These are phyloP conservation scores for Artibeus lituratus DNA, from an alignment of 2,797 vertebrate genomes.

Conservation along the genomic window DNA sequence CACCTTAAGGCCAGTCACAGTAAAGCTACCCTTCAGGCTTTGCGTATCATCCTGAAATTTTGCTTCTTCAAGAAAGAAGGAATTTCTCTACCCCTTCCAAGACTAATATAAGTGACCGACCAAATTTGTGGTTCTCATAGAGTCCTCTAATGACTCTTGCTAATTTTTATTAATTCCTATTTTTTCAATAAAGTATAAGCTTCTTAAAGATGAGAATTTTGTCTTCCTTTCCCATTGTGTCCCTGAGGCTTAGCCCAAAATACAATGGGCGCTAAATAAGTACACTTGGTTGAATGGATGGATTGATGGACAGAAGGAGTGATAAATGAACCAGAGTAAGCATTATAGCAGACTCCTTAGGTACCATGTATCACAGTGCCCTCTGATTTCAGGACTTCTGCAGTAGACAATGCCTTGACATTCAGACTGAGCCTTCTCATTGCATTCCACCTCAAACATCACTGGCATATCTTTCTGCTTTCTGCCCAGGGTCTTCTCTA, in stretches of 20 bases:
- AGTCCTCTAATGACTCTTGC: background rate
- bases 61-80: background rate
- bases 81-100: background rate
- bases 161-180: conserved; percentile 11
- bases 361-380: background rate
- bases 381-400: background rate
- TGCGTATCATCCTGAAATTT: background rate
- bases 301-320: background rate
- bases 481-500: background rate
- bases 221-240: background rate
- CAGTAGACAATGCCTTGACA: background rate
- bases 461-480: background rate
- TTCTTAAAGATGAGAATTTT: background rate
- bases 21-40: background rate
- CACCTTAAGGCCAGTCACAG: background rate
- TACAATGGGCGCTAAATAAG: background rate
- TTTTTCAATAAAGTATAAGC: background rate
- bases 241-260: background rate
- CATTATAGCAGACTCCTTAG: background rate
- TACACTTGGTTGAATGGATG: background rate
- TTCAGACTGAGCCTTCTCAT: background rate
- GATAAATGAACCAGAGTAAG: background rate
- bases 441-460: background rate
- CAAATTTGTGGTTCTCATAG: background rate
- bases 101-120: background rate